Evolutionary conservation across 2,888 invertebrate genomes (phyloP), one percentile per base, ranked within the genome.

Genomic region (Halictus quadricinctus): DNA sequence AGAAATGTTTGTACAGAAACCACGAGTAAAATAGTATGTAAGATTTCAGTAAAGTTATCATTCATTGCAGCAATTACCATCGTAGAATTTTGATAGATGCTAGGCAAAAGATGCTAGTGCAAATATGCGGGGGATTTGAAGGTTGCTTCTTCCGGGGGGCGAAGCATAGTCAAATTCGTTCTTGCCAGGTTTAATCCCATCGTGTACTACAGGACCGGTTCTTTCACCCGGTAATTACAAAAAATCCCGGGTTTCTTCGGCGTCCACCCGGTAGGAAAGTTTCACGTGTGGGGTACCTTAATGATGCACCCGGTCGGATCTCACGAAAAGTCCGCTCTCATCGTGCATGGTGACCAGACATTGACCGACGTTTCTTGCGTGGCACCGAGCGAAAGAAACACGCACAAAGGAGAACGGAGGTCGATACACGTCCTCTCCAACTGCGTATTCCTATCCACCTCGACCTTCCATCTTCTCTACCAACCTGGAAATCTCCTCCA

Each of bases 251-350:
- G 79, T 75, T 87, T 87, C 84, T 83, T 83, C 79, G 73, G 13
- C 78, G 70, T 75, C 84, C 85, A 86, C 76, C 81, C 79, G 54
- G 76, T 84, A 87, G 84, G 87, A 84, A 80, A 84, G 79, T 81
- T 88, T 80, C 86, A 84, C 90, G 84, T 83, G 80, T 85, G 82
- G 76, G 87, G 79, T 80, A 84, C 84, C 87, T 87, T 92, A 91
- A 92, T 90, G 92, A 92, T 91, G 86, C 90, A 90, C 86, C 89
- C 85, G 85, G 78, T 86, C 76, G 83, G 86, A 87, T 90, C 87
- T 87, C 88, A 89, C 88, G 88, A 88, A 90, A 89, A 85, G 50
- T 88, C 70, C 84, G 66, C 88, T 89, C 81, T 90, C 88, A 88
- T 86, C 85, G 84, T 81, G 85, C 81, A 81, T 78, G 87, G 83